Evolutionary conservation across 2,888 invertebrate species (phyloP), one percentile per base, ranked within the genome.

Genomic region (Lamellibrachia columna): DNA sequence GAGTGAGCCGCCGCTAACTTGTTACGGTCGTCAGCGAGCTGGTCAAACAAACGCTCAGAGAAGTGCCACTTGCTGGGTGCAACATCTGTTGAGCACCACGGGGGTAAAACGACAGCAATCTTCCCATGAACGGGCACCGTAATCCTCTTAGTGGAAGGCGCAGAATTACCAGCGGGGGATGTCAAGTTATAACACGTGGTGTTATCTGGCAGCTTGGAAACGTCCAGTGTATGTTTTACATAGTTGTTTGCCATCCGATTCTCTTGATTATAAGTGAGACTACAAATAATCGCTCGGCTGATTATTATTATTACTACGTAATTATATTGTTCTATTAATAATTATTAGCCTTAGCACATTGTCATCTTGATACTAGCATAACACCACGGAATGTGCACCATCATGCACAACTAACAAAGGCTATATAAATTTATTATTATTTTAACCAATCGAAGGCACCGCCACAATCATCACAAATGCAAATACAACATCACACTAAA

Each of bases 101-200:
- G 75, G 75, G 75, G 75, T 22, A 75, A 75, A n/a, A 75, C 75
- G 75, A 75, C 75, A 75, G 75, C 75, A 22, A 75, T 75, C 75
- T 75, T 75, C 75, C 75, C 75, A 75, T 75, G 75, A 75, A 75
- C 75, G 22, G 15, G 75, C 75, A 22, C 75, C 1, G 75, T 75
- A 75, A 75, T 75, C 22, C 22, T 22, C 22, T 75, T 22, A 75
- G 75, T 75, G 75, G 1, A 22, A 15, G 75, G 75, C 75, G 75
- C 75, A 75, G 75, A 75, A 15, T 22, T 22, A n/a, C 75, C 22
- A 75, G 75, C n/a, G 4, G n/a, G 4, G n/a, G 75, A 22, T 22
- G 75, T 75, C 75, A 75, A 75, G n/a, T 75, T 75, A 75, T 75
- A 15, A 75, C 75, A 75, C n/a, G 75, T 75, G 75, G 75, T 75